phyloP scores from a whole-genome alignment of 2,797 vertebrate genomes.

The Pyrrhura leucotis region DNA sequence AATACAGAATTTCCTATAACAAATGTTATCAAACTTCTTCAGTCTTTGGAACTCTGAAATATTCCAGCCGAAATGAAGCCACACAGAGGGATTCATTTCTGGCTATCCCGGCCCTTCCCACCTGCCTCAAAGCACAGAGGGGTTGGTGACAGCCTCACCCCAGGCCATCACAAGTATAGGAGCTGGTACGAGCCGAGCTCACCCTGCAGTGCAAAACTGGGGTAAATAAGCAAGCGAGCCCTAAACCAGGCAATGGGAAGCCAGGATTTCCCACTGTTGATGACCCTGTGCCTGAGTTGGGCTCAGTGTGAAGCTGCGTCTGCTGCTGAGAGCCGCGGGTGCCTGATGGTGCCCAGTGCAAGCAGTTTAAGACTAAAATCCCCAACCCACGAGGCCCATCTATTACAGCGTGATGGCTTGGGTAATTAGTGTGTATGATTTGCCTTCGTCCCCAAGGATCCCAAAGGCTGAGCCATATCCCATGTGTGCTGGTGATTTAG shows the following conservation, averaged over 20 bases:
- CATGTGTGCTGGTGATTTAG: conserved; percentile 72
- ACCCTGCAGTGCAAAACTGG: background rate
- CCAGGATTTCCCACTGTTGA: background rate
- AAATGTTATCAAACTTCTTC: background rate
- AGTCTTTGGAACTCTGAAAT: background rate
- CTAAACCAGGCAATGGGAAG: background rate
- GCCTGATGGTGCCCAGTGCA: background rate
- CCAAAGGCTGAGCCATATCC: conserved; percentile 69
- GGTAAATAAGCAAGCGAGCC: background rate
- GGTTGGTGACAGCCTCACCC: background rate
- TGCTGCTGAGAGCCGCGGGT: background rate
- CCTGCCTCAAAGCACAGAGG: rapidly evolving
- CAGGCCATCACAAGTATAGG: rapidly evolving
- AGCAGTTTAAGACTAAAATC: background rate
- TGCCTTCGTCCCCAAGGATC: conserved; percentile 76
- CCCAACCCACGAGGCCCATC: background rate
- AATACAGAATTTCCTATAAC: background rate
- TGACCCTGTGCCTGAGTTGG: background rate
- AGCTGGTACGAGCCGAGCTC: background rate
- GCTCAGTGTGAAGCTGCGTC: background rate
- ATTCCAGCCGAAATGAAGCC: background rate
- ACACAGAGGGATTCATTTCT: background rate
- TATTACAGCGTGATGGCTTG: background rate
- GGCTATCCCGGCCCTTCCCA: background rate
- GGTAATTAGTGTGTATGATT: conserved; percentile 48